Base-by-base conservation (phyloP, 2,113 vertebrate species). In the Salvelinus sp. region DNA sequence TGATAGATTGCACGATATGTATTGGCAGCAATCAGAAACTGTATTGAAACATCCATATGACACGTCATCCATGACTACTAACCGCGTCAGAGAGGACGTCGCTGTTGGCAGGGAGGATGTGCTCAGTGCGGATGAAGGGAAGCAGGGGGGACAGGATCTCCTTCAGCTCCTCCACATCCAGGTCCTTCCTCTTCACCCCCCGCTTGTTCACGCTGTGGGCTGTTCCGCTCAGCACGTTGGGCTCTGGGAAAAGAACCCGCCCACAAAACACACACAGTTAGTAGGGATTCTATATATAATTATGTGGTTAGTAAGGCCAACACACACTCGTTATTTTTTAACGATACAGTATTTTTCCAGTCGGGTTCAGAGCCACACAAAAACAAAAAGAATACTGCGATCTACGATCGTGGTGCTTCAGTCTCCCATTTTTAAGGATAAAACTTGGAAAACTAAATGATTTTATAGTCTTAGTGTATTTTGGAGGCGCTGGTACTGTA, bases 151-250 rank as follows among this genome's bases (percentile, higher is more conserved):
- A 98, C 76, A 99, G 93, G 81, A 97, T 97, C 83, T 99, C 98
- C 85, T 95, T 95, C 22, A 99, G 93, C 90, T 99, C 98, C 87
- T 99, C 98, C 4, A 96, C 88, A 70, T 99, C 98, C 92, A 99
- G 94, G 92, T 99, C 98, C 83, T 97, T 91, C 76, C 97, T 94
- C 83, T 98, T 99, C 62, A 99, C 96, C 23, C 98, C 98, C 79
- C 97, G 94, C 82, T 98, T 99, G 91, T 98, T 99, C 86, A 99
- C 97, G 62, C 98, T 99, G 88, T 99, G 97, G 78, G 98, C 97
- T 73, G 98, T 99, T 84, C 98, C 96, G 74, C 97, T 98, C 84
- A 99, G 84, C 87, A 99, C 93, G 88, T 99, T 99, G 57, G 98
- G 98, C 85, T 99, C 98, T 99, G 87, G 16, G 66, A 85, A 80